Conservation (phyloP, 2,888 invertebrate species). For the Melinopterus prodromus region DNA sequence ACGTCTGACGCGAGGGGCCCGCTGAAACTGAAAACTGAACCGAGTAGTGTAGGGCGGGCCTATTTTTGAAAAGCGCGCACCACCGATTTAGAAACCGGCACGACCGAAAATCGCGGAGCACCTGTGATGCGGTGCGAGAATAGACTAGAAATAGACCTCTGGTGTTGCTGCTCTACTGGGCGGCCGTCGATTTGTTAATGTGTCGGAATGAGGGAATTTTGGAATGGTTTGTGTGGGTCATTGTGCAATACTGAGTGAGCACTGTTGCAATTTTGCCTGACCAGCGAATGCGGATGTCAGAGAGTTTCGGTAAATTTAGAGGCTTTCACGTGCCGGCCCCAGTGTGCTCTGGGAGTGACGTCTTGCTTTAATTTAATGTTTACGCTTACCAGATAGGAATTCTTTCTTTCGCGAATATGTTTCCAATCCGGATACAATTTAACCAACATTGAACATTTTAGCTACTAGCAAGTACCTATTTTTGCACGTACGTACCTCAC, state of each 20-base stretch:
- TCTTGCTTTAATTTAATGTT: background rate
- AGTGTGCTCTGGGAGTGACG: background rate
- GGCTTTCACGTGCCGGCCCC: background rate
- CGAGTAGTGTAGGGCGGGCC: conserved; percentile 16
- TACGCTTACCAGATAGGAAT: background rate
- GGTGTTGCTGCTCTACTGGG: background rate
- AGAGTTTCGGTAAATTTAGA: background rate
- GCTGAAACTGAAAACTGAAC: conserved; percentile 22
- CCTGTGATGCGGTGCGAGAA: conserved; percentile 9
- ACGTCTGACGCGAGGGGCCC: background rate
- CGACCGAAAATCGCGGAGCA: conserved; percentile 8
- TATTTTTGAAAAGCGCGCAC: conserved; percentile 19
- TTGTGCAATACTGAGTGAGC: background rate
- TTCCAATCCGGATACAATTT: background rate
- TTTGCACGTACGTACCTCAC: too few species aligned
- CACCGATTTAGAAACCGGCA: conserved; percentile 18
- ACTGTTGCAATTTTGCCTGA: background rate
- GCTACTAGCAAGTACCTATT: too few species aligned
- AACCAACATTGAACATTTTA: too few species aligned
- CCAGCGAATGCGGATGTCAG: background rate
- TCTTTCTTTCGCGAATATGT: background rate
- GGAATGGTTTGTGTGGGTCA: background rate
- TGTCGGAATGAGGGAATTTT: conserved; percentile 4
- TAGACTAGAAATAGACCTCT: background rate
- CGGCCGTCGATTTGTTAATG: background rate